These are phyloP conservation scores for Spialia ferax DNA, from an alignment of 2,888 invertebrate genomes.

Conservation along the genomic window DNA sequence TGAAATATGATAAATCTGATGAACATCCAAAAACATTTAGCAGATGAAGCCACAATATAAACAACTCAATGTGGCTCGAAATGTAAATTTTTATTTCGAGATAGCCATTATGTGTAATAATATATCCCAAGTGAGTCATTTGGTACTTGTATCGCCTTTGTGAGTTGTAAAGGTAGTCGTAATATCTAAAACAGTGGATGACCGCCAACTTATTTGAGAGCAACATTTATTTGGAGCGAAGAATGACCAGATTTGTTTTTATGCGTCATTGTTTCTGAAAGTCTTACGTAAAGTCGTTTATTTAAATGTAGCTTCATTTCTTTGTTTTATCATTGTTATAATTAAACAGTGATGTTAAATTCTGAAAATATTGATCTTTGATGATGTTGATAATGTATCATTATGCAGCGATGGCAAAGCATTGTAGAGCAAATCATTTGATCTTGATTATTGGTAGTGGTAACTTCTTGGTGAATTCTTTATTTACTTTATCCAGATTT, in stretches of 20 bases:
- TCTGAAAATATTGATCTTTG: neutral
- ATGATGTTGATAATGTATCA: neutral
- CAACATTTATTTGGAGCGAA: constrained; percentile 9
- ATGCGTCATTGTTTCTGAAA: neutral
- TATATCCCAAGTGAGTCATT: constrained; percentile 14
- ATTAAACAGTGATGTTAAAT: neutral
- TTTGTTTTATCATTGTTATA: neutral
- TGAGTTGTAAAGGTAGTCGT: neutral
- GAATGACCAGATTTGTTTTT: constrained; percentile 4
- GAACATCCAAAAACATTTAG: neutral
- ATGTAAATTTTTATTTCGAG: neutral
- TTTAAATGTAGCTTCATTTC: constrained; percentile 6
- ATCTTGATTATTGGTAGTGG: neutral
- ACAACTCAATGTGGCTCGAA: neutral
- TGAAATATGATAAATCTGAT: neutral
- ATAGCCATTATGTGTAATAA: neutral
- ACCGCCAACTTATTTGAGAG: neutral
- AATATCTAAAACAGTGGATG: constrained; percentile 11
- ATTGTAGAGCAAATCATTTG: neutral
- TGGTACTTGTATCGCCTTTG: neutral
- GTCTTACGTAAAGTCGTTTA: neutral
- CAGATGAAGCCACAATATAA: neutral
- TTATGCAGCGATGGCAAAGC: neutral
- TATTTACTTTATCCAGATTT: neutral
- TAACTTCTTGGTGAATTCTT: neutral